Base-by-base conservation (phyloP, 2,797 vertebrate genomes). In the Ctenochaetus hawaiiensis region DNA sequence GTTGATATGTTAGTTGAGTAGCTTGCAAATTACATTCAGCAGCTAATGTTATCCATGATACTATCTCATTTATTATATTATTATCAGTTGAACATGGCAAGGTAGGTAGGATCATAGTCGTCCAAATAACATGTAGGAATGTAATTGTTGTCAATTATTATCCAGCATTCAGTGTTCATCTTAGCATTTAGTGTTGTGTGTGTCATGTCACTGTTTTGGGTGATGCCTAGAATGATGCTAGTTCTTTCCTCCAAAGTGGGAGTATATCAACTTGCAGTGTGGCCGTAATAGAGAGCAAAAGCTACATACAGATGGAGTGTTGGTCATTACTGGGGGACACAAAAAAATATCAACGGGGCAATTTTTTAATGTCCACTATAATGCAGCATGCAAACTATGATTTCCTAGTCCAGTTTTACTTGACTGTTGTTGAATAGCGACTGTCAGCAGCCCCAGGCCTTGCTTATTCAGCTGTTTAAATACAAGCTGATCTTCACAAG, bases 381-480 rank as follows among this genome's bases (percentile, higher is more conserved):
- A 82, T 51, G 45, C 71, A 73, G 66, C 76, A 67, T 17, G 47
- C 74, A 78, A 80, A 71, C 76, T 74, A 63, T 77, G 81, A 72
- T 84, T 88, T 83, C 82, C 68, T 73, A 5, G 72, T 86, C 64
- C 58, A 54, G 58, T 87, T 81, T 86, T 67, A 76, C 69, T 78
- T 78, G 77, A 82, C 73, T 77, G 62, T 87, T 80, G 83, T 82
- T 90, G 80, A 90, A 89, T 64, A 78, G 80, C 75, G 82, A 85
- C 78, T 84, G 85, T 91, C 89, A 91, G 90, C 88, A 90, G 73
- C 85, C 75, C 53, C 39, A 4, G 71, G 77, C 81, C 83, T 75
- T 89, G 90, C 90, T 91, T 94, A 91, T 90, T 93, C 92, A 92
- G 92, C 92, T 93, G 87, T 91, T 94, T 91, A 93, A 94, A 94